Evolutionary conservation across 2,113 vertebrate species (phyloP), one percentile per base, ranked within the genome.

Genomic region (Emydura subglobosa): DNA sequence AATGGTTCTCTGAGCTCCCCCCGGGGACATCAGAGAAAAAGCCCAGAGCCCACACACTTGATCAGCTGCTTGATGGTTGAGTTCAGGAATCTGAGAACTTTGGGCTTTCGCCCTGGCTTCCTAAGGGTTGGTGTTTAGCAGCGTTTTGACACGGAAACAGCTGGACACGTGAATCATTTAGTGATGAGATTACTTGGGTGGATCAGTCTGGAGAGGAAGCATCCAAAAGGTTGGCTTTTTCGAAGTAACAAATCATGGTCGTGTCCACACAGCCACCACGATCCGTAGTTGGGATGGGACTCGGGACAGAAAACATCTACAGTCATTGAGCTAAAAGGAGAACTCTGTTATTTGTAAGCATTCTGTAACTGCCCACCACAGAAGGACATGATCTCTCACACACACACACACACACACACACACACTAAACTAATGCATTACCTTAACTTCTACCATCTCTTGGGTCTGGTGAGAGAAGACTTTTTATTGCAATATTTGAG

Each of bases 121-220:
- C 85, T 87, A 95, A 88, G 91, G 80, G 93, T 83, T 94, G 90
- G 72, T 82, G 91, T 83, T 76, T 89, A 39, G 92, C 85, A 9
- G 86, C 85, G 91, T 87, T 88, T 82, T 72, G 90, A 83, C 91
- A 93, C 17, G 88, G 91, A 93, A 53, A 42, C 1, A 91, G 79
- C 88, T 81, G 95, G 59, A 88, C 83, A 92, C 79, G 91, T 90
- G 88, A 96, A 92, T 88, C 94, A 85, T 91, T 97, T 96, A 92
- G 95, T 90, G 88, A 96, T 94, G 94, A 90, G 94, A 85, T 95
- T 94, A 96, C 95, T 83, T 88, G 81, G 92, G 51, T 82, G 74
- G 89, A 68, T 90, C 85, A 47, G 1, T 94, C 89, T 68, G 91
- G 94, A 44, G 92, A 92, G 65, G 65, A 95, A 72, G 81, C 94